Conservation (phyloP, 2,888 invertebrate species). For the Bimastos eiseni region DNA sequence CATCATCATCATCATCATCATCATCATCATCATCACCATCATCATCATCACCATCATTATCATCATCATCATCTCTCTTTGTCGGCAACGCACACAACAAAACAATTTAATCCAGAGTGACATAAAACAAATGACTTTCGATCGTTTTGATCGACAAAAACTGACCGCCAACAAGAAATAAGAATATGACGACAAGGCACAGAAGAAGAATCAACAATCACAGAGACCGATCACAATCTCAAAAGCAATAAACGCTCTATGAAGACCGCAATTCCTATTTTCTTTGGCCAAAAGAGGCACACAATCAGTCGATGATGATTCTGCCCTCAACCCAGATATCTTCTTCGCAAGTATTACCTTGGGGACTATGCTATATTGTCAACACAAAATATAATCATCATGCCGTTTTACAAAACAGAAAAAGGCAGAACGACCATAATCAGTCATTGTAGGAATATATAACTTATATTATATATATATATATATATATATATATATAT, state of each 20-base stretch:
- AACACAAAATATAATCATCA: not conserved
- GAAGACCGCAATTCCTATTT: no score
- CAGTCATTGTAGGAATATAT: no score
- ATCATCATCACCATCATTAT: no score
- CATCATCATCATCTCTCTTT: no score
- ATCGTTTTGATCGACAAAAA: not conserved
- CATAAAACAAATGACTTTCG: not conserved
- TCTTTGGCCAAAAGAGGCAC: not conserved
- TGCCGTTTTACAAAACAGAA: not conserved
- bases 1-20: no score
- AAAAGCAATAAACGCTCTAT: not conserved
- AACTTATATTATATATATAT: no score
- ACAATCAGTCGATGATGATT: not conserved
- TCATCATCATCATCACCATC: no score
- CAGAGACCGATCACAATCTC: not conserved
- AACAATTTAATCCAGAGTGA: not conserved
- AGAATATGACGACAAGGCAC: not conserved
- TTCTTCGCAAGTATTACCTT: not conserved
- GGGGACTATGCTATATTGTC: not conserved
- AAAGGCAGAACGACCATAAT: no score
- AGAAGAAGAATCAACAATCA: not conserved
- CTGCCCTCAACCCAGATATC: not conserved
- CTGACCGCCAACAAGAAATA: not conserved
- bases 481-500: no score
- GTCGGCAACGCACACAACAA: not conserved